Conservation (phyloP, 1,140 invertebrate species). For the Probaryconus sp. region DNA sequence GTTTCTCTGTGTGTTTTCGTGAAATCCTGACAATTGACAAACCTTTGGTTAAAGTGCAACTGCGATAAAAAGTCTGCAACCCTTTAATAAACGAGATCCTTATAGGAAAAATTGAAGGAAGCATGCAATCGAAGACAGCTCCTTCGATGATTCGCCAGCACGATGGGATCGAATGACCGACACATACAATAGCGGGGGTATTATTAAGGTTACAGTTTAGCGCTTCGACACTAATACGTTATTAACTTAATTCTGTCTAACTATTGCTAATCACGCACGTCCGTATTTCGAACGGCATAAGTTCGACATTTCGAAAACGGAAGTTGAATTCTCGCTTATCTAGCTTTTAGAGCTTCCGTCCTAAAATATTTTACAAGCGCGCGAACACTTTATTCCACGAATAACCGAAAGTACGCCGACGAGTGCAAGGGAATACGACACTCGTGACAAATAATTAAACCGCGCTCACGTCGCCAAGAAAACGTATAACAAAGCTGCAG, state of each 20-base stretch:
- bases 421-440: no score
- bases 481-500: no score
- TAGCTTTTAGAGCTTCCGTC: conserved; percentile 47
- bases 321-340: conserved; percentile 51
- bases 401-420: conserved; percentile 18
- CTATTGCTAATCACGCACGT: conserved; percentile 66
- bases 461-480: no score
- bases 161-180: conserved; percentile 33
- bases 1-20: no score
- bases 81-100: no score
- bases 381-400: conserved; percentile 10
- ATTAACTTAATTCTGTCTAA: conserved; percentile 65
- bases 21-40: no score
- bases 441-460: not conserved
- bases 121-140: not conserved
- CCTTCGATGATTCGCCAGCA: conserved; percentile 5
- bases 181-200: conserved; percentile 34
- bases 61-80: no score
- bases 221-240: conserved; percentile 54
- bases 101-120: no score
- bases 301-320: conserved; percentile 56
- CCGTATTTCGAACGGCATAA: conserved; percentile 52
- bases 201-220: conserved; percentile 63
- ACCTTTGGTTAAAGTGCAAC: no score
- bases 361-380: conserved; percentile 15